Conservation (phyloP, 2,888 invertebrate genomes). For the Synergus umbraculus region DNA sequence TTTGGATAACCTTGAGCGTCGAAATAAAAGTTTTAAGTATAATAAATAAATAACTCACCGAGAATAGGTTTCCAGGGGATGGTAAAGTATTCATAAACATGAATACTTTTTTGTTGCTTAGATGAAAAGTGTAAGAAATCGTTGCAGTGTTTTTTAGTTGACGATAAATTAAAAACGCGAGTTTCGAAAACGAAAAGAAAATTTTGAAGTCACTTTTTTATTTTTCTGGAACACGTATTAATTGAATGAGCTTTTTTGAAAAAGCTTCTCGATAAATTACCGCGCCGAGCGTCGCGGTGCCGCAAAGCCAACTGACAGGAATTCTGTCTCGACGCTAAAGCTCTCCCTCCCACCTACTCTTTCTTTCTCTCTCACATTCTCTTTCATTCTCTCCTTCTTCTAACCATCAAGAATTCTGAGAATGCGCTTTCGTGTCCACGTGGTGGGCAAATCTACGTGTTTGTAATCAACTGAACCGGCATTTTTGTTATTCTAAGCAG, state of each 20-base stretch:
- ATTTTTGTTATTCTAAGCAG: background rate
- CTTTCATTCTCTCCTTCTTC: slow-evolving; percentile 44
- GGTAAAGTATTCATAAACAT: background rate
- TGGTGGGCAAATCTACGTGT: slow-evolving; percentile 57
- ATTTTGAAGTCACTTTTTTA: background rate
- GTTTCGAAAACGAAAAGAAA: background rate
- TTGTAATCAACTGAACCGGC: background rate
- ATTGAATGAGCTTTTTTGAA: background rate
- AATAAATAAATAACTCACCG: background rate
- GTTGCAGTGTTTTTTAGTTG: background rate
- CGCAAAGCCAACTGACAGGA: slow-evolving; percentile 65
- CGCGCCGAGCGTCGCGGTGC: slow-evolving; percentile 58
- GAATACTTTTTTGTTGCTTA: background rate
- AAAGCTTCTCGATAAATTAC: background rate
- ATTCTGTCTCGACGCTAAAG: slow-evolving; percentile 49
- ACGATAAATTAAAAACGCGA: background rate
- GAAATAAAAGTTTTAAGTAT: background rate
- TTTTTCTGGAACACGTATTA: background rate
- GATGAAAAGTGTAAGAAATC: background rate
- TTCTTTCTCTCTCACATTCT: slow-evolving; percentile 13
- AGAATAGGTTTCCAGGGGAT: background rate
- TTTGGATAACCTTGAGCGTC: no score
- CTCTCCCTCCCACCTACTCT: background rate
- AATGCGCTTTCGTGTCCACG: slow-evolving; percentile 55
- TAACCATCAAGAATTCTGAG: slow-evolving; percentile 35